Base-by-base conservation (phyloP, 2,797 vertebrate species). In the Lepilemur ruficaudatus region DNA sequence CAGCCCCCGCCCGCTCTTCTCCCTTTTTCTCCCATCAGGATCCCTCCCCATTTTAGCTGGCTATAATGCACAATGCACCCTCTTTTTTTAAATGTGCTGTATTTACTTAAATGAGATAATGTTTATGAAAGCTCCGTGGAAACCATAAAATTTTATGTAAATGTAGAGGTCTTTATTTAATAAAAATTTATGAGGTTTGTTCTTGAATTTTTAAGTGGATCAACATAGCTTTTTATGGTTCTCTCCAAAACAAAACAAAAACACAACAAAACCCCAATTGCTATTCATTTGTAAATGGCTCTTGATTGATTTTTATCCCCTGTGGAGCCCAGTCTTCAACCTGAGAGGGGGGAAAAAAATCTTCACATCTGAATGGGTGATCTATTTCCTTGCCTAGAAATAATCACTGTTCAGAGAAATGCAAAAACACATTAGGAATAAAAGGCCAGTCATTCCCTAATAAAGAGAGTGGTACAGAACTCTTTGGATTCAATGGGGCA, bases 101-200 rank as follows among this genome's bases (percentile, higher is more conserved):
- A 88, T 95, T 97, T 95, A 96, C 72, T 94, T 93, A 88, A 95
- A 87, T 89, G 92, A 96, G 84, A 89, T 92, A 35, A 93, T 87
- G 67, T 78, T 96, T 95, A 94, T 61, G 52, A 95, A 95, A 69
- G 76, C 72, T 95, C 92, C 90, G 59, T 73, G 73, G 88, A 93
- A 97, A 96, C 69, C 84, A 92, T 84, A 90, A 94, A 96, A 50
- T 57, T 84, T 46, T 65, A 81, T 82, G 57, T 93, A 93, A 94
- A 93, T 93, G 55, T 4, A 38, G 67, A 52, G 50, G 57, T 93
- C 92, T 93, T 96, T 85, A 97, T 92, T 97, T 88, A 96, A 96
- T 92, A 93, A 91, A 96, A 96, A 85, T 82, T 30, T 90, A 96
- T 79, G 57, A n/a, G 50, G 28, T 18, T 88, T 89, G 61, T 63